Evolutionary conservation across 2,797 vertebrate genomes (phyloP), one percentile per base, ranked within the genome.

Genomic region (Sandelia bainsii): DNA sequence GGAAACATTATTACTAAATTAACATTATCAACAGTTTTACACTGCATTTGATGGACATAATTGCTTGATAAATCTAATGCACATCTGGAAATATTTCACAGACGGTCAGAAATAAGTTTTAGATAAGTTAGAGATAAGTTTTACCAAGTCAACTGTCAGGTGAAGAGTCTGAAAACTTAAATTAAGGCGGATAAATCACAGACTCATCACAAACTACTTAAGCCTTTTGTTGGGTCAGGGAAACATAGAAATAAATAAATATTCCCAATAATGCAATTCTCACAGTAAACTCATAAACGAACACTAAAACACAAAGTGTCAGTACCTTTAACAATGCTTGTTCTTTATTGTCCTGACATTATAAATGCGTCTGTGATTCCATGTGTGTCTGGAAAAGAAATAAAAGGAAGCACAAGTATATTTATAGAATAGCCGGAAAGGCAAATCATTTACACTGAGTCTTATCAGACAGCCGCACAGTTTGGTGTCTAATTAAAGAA

Each of bases 401-500:
- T 9, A 37, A 9, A 37, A 46, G 53, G 64, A 69, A 64, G 64
- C 13, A 6, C 6, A 3, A 39, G 51, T 20, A 23, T 72, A 67
- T 81, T 82, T 69, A 73, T 50, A 60, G 56, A 82, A 77, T 46
- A 70, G 46, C 65, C 71, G 59, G 62, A 80, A 65, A 90, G 58
- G 81, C 77, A 83, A 84, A 92, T 86, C 11, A 20, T 44, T 46
- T 75, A 75, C 70, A 75, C 52, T 27, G 19, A 48, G 68, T 12
- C 40, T 84, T 82, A 88, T 90, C 74, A 52, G 37, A 52, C 71
- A 62, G 57, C 58, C 77, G 59, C 83, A 73, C 77, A 85, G 83
- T 75, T 12, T 12, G 1, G 8, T 48, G 48, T 50, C 49, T 69
- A 45, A 76, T 67, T 67, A 64, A 75, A 61, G 17, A 3, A 14